Conservation (phyloP, 1,140 invertebrate species). For the Heliconius congener region DNA sequence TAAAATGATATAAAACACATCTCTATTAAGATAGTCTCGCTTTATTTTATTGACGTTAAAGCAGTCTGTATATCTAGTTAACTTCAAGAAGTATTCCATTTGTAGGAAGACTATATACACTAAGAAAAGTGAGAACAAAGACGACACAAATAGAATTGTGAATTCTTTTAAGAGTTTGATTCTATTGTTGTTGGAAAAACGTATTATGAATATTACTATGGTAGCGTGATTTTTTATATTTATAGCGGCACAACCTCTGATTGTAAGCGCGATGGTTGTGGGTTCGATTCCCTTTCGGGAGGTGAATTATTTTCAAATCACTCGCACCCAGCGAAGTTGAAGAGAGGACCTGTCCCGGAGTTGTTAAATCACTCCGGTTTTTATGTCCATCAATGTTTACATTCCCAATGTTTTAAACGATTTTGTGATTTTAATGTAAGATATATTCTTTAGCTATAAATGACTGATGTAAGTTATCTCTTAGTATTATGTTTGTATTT, state of each 20-base stretch:
- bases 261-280: too few species aligned
- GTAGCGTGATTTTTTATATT: background rate
- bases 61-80: background rate
- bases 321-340: background rate
- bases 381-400: slow-evolving; percentile 14
- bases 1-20: background rate
- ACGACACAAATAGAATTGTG: background rate
- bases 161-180: background rate
- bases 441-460: slow-evolving; percentile 31
- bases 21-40: too few species aligned
- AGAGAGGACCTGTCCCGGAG: background rate
- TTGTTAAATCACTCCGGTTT: background rate
- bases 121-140: too few species aligned
- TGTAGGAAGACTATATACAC: background rate
- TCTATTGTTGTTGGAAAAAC: background rate
- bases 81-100: background rate
- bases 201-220: background rate
- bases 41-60: background rate
- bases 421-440: slow-evolving; percentile 38
- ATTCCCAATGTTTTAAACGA: slow-evolving; percentile 31
- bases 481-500: slow-evolving; percentile 41
- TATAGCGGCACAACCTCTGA: background rate
- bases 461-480: slow-evolving; percentile 58
- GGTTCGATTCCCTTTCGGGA: too few species aligned
- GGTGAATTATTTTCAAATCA: too few species aligned